A percentile compares a stretch with the other conserved stretches of the same genome.
phyloP scores from a whole-genome alignment of 2,113 vertebrate genomes.

The Ranitomeya imitator region DNA sequence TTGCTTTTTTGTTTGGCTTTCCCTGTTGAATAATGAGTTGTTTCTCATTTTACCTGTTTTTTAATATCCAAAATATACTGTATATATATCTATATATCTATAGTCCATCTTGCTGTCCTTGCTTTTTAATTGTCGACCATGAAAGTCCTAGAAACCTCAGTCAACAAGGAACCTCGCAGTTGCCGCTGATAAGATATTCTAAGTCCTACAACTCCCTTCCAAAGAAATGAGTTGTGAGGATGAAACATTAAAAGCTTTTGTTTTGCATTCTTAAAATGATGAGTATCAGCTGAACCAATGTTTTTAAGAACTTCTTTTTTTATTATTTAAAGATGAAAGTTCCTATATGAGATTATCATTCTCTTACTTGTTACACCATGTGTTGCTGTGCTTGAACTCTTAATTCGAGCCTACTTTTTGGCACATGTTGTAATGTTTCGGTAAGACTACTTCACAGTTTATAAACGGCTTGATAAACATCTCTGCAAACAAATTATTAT shows the following conservation, averaged over 20 bases:
- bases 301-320: background rate
- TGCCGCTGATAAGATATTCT: background rate
- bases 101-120: background rate
- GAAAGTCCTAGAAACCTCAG: no score
- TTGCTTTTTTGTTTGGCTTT: background rate
- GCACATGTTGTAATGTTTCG: slow-evolving; percentile 18
- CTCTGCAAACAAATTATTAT: background rate
- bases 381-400: slow-evolving; percentile 15
- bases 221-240: background rate
- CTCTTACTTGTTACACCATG: background rate
- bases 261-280: background rate
- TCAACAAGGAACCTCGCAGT: no score
- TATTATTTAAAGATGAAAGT: background rate
- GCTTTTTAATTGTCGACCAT: background rate
- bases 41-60: background rate
- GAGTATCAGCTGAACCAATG: background rate
- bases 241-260: background rate
- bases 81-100: no score
- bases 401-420: slow-evolving; percentile 11
- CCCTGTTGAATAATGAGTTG: background rate
- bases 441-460: slow-evolving; percentile 29
- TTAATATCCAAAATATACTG: background rate
- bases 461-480: slow-evolving; percentile 20
- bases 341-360: background rate
- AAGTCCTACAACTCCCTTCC: background rate